These are phyloP conservation scores for Trematocara marginatum DNA, from an alignment of 2,113 vertebrate species.

Conservation along the genomic window DNA sequence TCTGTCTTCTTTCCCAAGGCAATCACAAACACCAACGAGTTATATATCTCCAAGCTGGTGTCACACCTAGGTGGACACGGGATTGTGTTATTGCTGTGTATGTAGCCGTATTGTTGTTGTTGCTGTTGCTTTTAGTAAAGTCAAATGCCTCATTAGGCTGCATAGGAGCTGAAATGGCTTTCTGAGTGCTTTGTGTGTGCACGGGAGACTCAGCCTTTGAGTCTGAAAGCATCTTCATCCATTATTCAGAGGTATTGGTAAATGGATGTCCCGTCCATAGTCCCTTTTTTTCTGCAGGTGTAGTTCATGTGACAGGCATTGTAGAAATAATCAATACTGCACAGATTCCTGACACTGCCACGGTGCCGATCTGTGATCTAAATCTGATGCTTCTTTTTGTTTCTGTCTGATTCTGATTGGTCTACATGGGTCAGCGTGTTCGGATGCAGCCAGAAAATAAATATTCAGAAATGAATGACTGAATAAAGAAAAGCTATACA, in stretches of 20 bases:
- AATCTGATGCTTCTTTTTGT: neutral
- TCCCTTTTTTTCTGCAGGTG: neutral
- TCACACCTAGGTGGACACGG: neutral
- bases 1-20: conserved; percentile 33
- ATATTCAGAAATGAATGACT: neutral
- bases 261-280: conserved; percentile 31
- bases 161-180: conserved; percentile 34
- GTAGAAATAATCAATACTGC: neutral
- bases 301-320: neutral
- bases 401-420: neutral
- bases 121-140: conserved; percentile 21
- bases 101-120: neutral
- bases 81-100: neutral
- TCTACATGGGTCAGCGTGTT: neutral
- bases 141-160: conserved; percentile 49
- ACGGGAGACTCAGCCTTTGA: conserved; percentile 26
- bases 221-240: conserved; percentile 56
- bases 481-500: neutral
- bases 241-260: conserved; percentile 61
- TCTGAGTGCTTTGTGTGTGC: conserved; percentile 33
- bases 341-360: neutral
- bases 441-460: neutral
- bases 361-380: neutral
- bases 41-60: conserved; percentile 21
- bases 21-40: conserved; percentile 10